Evolutionary conservation across 1,140 invertebrate species (phyloP), one percentile per base, ranked within the genome.

Genomic region (Eriocheir sinensis): DNA sequence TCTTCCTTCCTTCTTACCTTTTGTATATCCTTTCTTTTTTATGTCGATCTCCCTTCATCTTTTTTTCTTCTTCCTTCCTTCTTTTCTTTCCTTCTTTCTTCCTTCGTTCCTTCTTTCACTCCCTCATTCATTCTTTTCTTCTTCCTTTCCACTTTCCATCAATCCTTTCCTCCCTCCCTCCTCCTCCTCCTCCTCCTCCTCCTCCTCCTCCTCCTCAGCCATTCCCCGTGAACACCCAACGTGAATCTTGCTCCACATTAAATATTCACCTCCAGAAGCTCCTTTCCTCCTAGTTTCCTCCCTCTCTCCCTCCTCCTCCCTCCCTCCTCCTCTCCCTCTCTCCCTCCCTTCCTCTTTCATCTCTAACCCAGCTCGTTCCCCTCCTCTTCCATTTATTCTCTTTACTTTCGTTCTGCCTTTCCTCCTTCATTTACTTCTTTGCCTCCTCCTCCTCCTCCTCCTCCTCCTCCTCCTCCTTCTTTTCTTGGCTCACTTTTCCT

Each of bases 21-120:
- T n/a, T n/a, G n/a, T n/a, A n/a, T n/a, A n/a, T n/a, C n/a, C n/a
- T n/a, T 72, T n/a, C n/a, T n/a, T 72, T n/a, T 72, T n/a, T n/a
- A n/a, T n/a, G n/a, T n/a, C 60, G 0, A 21, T n/a, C 60, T n/a
- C 60, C 2, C 60, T n/a, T n/a, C n/a, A n/a, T 8, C 4, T 48
- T 15, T n/a, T 72, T n/a, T 72, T 72, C 60, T 72, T n/a, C n/a
- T n/a, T 72, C 60, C n/a, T n/a, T 72, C 60, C n/a, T n/a, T 72
- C 60, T 72, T n/a, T 72, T n/a, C n/a, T n/a, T 72, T n/a, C n/a
- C 60, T 72, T n/a, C n/a, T n/a, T 72, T n/a, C n/a, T n/a, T n/a
- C n/a, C n/a, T n/a, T n/a, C 60, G 0, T n/a, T n/a, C 60, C 2
- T n/a, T n/a, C 60, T n/a, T n/a, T n/a, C 60, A 2, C 60, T n/a